Evolutionary conservation across 2,888 invertebrate genomes (phyloP).

Genomic region (Callimorpha dominula): DNA sequence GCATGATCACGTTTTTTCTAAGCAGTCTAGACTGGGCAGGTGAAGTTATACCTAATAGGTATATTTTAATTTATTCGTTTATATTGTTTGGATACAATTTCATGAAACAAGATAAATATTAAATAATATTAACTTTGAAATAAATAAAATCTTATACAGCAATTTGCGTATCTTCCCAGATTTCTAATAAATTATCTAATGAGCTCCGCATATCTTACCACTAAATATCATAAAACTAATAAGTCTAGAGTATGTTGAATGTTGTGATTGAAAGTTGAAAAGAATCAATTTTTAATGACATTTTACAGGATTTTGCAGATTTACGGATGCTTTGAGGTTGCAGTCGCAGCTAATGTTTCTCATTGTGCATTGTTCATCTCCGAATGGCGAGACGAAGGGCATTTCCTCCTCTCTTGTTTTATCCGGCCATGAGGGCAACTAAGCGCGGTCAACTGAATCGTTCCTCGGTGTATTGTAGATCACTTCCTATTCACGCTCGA

Average conservation of each 20-base stretch:
- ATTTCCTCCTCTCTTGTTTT: constrained; percentile 75
- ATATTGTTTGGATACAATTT: not conserved
- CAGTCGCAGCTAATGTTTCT: constrained; percentile 71
- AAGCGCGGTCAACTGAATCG: constrained; percentile 60
- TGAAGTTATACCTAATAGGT: too few relatives aligned
- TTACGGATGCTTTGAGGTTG: constrained; percentile 76
- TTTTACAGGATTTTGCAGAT: constrained; percentile 50
- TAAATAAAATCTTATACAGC: too few relatives aligned
- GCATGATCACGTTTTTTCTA: not conserved
- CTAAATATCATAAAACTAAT: not conserved
- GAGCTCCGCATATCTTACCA: not conserved
- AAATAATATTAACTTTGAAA: not conserved
- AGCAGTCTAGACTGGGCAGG: not conserved
- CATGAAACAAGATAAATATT: not conserved
- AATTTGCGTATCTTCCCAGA: not conserved
- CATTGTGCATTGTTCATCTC: constrained; percentile 79
- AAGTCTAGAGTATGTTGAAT: not conserved
- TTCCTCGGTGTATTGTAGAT: constrained; percentile 46
- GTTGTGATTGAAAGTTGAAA: not conserved
- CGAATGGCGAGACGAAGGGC: constrained; percentile 76
- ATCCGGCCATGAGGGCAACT: constrained; percentile 70
- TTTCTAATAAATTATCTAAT: not conserved
- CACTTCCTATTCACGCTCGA: constrained; percentile 53
- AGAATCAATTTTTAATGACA: constrained; percentile 5
- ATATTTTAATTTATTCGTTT: not conserved